A percentile compares a stretch with the other conserved stretches of the same genome.
Evolutionary conservation across 1,140 invertebrate genomes (phyloP).

Genomic region (Adelges cooleyi): DNA sequence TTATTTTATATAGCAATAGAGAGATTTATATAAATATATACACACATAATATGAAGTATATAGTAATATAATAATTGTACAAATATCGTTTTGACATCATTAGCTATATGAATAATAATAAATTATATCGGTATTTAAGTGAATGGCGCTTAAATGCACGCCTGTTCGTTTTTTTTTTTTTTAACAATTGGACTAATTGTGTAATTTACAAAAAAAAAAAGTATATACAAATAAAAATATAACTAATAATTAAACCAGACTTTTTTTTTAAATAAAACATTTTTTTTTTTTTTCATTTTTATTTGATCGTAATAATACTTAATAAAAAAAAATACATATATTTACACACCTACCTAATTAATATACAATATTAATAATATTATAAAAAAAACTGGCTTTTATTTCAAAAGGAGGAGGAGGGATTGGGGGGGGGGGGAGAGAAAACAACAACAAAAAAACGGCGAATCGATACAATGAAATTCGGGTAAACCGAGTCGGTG

Average conservation of each 20-base stretch:
- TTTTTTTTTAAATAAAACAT: background rate
- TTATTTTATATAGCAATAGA: background rate
- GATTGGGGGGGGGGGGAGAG: background rate
- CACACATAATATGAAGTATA: background rate
- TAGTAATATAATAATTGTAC: too few relatives aligned
- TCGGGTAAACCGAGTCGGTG: background rate
- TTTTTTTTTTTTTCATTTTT: background rate
- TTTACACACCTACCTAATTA: background rate
- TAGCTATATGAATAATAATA: too few relatives aligned
- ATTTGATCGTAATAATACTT: background rate
- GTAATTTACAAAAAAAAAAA: background rate
- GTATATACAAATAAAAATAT: background rate
- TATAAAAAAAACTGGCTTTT: background rate
- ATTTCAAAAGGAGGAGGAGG: background rate
- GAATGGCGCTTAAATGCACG: too few relatives aligned
- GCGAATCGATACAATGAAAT: background rate
- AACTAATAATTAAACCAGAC: conserved; percentile 14
- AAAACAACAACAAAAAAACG: background rate
- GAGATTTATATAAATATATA: background rate
- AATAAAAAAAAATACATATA: conserved; percentile 3
- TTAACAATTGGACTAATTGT: conserved; percentile 1
- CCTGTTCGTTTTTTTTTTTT: conserved; percentile 2
- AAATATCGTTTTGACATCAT: too few relatives aligned
- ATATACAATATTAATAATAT: too few relatives aligned
- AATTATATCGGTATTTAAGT: too few relatives aligned